Percentiles rank a stretch among this genome's conserved stretches.
Conservation (phyloP, 64 coral and sea anemone genomes). For the Pachyseris speciosa region DNA sequence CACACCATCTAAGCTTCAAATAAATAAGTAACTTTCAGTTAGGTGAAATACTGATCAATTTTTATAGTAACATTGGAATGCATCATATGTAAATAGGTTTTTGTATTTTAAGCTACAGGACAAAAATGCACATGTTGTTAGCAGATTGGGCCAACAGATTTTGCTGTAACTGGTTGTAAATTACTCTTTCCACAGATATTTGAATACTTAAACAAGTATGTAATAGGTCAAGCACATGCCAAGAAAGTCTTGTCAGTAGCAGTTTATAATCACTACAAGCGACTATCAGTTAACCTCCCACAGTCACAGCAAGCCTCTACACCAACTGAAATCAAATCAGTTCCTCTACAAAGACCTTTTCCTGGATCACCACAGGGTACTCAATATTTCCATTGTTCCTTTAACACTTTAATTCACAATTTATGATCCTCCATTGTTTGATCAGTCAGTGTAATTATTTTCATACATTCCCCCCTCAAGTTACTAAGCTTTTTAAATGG, state of each 20-base stretch:
- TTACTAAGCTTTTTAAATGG: too few relatives aligned
- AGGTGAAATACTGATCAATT: too few relatives aligned
- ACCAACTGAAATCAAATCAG: conserved; percentile 81
- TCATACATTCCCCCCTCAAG: too few relatives aligned
- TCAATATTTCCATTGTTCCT: neutral
- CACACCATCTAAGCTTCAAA: too few relatives aligned
- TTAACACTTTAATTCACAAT: neutral
- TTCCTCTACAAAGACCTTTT: conserved; percentile 75
- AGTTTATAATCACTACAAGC: conserved; percentile 97
- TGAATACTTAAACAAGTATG: conserved; percentile 96
- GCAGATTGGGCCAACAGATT: too few relatives aligned
- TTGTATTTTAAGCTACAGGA: too few relatives aligned
- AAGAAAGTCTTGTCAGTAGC: conserved; percentile 97
- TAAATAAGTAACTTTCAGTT: too few relatives aligned
- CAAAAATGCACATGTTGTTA: too few relatives aligned
- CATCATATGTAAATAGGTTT: too few relatives aligned
- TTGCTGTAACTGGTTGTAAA: neutral
- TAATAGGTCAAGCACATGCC: conserved; percentile 94
- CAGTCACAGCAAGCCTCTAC: conserved; percentile 37
- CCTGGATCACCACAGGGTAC: conserved; percentile 77
- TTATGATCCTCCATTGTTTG: too few relatives aligned
- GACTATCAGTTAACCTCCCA: conserved; percentile 92
- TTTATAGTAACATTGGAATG: too few relatives aligned
- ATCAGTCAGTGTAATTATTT: too few relatives aligned
- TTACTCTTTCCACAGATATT: conserved; percentile 73